Percentiles rank a stretch among this genome's conserved stretches.
These are phyloP conservation scores for Drosophila kuntzei DNA, from an alignment of 2,888 invertebrate genomes.

Conservation along the genomic window DNA sequence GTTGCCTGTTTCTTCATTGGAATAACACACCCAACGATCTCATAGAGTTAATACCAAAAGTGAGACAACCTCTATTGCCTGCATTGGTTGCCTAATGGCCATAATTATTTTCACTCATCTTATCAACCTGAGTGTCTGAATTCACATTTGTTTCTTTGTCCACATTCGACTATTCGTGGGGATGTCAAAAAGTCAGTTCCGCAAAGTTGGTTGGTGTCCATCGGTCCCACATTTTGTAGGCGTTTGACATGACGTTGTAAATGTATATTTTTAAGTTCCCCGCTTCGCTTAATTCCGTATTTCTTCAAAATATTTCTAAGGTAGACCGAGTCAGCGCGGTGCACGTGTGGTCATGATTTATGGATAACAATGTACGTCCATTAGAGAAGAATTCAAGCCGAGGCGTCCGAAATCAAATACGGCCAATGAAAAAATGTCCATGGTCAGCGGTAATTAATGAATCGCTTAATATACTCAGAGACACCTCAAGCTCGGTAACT, in stretches of 20 bases:
- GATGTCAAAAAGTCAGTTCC: constrained; percentile 29
- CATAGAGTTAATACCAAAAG: constrained; percentile 2
- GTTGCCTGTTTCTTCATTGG: constrained; percentile 5
- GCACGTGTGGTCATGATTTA: constrained; percentile 75
- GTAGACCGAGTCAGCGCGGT: constrained; percentile 34
- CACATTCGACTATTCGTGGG: constrained; percentile 7
- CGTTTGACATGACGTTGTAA: constrained; percentile 60
- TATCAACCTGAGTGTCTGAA: constrained; percentile 69
- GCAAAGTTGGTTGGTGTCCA: constrained; percentile 58
- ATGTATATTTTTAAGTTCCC: constrained; percentile 44
- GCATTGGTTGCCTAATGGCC: constrained; percentile 64
- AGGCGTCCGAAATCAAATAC: constrained; percentile 62
- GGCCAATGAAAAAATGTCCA: constrained; percentile 55
- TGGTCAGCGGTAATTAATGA: constrained; percentile 71
- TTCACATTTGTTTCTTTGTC: constrained; percentile 53
- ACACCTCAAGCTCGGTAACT: constrained; percentile 35
- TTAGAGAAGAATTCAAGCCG: constrained; percentile 73
- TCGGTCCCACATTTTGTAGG: constrained; percentile 73
- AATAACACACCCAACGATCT: constrained; percentile 16
- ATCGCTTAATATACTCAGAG: constrained; percentile 37
- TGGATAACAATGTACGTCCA: constrained; percentile 76
- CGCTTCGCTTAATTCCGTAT: constrained; percentile 57
- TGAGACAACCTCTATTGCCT: constrained; percentile 47
- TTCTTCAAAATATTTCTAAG: constrained; percentile 59
- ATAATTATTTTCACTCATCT: constrained; percentile 78